Evolutionary conservation across 1,140 invertebrate species (phyloP), one percentile per base, ranked within the genome.

Genomic region (Drosophila fuyamai): DNA sequence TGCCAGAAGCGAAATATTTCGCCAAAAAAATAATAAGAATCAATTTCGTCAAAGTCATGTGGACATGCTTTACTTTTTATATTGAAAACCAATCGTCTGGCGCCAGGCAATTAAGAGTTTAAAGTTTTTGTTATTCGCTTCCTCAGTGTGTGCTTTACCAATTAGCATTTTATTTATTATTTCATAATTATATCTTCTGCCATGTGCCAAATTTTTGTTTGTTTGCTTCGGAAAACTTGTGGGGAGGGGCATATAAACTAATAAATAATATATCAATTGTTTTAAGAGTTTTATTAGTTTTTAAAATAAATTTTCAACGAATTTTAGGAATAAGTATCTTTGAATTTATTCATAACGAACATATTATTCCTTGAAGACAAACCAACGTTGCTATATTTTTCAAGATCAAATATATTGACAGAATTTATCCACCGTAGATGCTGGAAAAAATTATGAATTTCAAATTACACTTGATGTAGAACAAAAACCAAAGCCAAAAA

Each of bases 51-150:
- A 71, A 32, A 51, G 23, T 35, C 59, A 56, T 56, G 40, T 46
- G 16, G 9, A 53, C 59, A 60, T 71, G 51, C 71, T 61, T 76
- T 56, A 79, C 44, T 66, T 57, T 84, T 59, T 43, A 67, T 76
- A 56, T 68, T 51, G 43, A 71, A 62, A 76, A 71, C 72, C 58
- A 65, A 86, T 57, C 48, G 82, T 79, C 70, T 86, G 82, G 82
- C 82, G 82, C 82, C 82, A 65, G 29, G 58, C 83, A 86, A 86
- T 86, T 67, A 86, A 76, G 74, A 76, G 46, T 54, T 86, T 79
- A 58, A 76, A 71, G 60, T 76, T 73, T 72, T 77, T 73, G 47
- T 56, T 40, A 14, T 68, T 68, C 35, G 29, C 12, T 27, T 50
- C 12, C 14, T 35, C 40, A 41, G 12, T 27, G 18, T 70, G 50